A percentile compares a stretch with the other conserved stretches of the same genome.
Conservation (phyloP, 2,888 invertebrate species). For the Sinodicranocentrus sp. region DNA sequence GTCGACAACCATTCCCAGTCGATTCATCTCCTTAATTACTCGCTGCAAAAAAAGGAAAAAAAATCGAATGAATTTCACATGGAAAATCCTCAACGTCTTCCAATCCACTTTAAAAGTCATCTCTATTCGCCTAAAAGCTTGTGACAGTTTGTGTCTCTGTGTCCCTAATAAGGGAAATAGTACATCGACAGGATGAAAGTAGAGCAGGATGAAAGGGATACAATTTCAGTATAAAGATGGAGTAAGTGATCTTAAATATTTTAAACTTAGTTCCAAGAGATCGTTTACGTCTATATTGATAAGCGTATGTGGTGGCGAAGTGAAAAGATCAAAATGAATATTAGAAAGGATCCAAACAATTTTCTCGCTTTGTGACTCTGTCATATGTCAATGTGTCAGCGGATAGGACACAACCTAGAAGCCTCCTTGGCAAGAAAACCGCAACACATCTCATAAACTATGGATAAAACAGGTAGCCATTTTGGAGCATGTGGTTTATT, state of each 20-base stretch:
- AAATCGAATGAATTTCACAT: too few relatives aligned
- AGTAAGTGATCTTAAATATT: constrained; percentile 38
- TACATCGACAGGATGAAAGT: too few relatives aligned
- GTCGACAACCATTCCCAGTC: constrained; percentile 85
- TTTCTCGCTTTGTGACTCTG: constrained; percentile 45
- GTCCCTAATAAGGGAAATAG: too few relatives aligned
- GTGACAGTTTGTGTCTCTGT: too few relatives aligned
- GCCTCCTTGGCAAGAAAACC: constrained; percentile 21
- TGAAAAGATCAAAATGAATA: constrained; percentile 51
- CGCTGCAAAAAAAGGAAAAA: constrained; percentile 79
- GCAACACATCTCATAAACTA: constrained; percentile 51
- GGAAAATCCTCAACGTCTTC: too few relatives aligned
- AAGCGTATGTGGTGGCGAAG: neutral
- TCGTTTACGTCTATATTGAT: constrained; percentile 32
- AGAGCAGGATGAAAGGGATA: too few relatives aligned
- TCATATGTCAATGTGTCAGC: constrained; percentile 67
- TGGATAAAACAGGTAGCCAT: constrained; percentile 54
- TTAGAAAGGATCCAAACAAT: constrained; percentile 54
- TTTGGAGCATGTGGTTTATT: constrained; percentile 51
- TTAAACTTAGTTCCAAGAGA: constrained; percentile 51
- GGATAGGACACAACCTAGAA: neutral
- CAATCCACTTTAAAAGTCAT: too few relatives aligned
- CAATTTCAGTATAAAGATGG: too few relatives aligned
- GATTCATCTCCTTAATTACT: constrained; percentile 84
- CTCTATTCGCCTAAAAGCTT: too few relatives aligned